These are phyloP conservation scores for Actinia equina DNA, from an alignment of 64 coral and sea anemone species.

Conservation along the genomic window DNA sequence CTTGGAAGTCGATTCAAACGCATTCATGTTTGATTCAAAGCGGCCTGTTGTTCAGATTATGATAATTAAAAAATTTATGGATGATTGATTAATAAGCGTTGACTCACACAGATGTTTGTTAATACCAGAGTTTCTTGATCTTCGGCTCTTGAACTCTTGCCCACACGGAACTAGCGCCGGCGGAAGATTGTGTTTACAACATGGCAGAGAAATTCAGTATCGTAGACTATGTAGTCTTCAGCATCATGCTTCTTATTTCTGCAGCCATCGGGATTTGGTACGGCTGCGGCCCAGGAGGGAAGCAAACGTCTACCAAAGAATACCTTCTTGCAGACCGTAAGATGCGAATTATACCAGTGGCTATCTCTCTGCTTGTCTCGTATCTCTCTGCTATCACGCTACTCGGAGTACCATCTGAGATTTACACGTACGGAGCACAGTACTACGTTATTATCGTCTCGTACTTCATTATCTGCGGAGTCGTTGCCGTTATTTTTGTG, in stretches of 20 bases:
- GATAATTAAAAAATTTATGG: conserved; percentile 4
- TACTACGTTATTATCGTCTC: conserved; percentile 32
- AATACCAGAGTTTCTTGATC: background rate
- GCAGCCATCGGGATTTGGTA: conserved; percentile 74
- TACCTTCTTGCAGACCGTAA: conserved; percentile 60
- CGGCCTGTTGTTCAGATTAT: background rate
- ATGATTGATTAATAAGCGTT: background rate
- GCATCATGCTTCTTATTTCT: conserved; percentile 55
- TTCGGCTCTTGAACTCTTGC: background rate
- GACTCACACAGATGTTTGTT: background rate
- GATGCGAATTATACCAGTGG: conserved; percentile 49
- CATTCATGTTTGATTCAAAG: background rate
- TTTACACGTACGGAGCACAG: conserved; percentile 69
- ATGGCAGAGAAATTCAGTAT: conserved; percentile 56
- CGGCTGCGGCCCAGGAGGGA: conserved; percentile 55
- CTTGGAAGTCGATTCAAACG: no score
- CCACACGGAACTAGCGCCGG: background rate
- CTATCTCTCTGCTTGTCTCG: conserved; percentile 63
- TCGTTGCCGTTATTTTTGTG: conserved; percentile 32
- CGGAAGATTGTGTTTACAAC: background rate
- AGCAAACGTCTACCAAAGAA: conserved; percentile 61
- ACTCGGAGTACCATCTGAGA: conserved; percentile 56
- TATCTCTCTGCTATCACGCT: conserved; percentile 75
- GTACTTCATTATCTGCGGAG: conserved; percentile 52
- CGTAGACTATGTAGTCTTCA: conserved; percentile 68